Conservation (phyloP, 1,140 invertebrate species). For the Brachionus rubens region DNA sequence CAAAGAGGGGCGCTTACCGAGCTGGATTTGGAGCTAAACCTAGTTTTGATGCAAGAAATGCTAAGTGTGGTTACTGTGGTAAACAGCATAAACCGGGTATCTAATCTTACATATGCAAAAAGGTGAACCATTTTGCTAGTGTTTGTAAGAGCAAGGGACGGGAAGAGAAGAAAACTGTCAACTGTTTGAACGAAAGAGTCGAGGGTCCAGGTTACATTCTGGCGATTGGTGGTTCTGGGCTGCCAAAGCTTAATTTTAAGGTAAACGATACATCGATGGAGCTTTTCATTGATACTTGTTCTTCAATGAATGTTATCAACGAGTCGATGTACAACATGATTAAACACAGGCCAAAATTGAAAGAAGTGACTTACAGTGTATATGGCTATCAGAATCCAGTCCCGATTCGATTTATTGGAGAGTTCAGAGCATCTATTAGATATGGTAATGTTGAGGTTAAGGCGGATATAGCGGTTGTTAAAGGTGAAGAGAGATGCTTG, state of each 20-base stretch:
- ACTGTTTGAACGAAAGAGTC: background rate
- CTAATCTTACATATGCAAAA: background rate
- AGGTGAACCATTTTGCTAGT: no score
- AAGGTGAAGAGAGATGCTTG: conserved; percentile 6
- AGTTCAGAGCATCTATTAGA: background rate
- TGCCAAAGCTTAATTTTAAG: background rate
- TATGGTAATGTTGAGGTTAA: background rate
- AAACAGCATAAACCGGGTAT: background rate
- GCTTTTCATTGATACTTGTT: background rate
- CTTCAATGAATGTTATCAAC: background rate
- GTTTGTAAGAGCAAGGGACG: background rate
- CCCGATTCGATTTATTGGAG: background rate
- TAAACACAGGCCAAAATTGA: no score
- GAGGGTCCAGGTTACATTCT: background rate
- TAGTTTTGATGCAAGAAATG: no score
- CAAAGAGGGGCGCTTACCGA: background rate
- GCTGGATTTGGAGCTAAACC: no score
- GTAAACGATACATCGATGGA: background rate
- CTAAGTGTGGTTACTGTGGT: background rate
- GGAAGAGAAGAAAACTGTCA: background rate
- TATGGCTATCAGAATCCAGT: no score
- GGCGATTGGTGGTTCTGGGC: background rate
- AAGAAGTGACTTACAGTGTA: no score
- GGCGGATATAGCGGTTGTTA: background rate
- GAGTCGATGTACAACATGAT: no score